phyloP scores from a whole-genome alignment of 2,113 vertebrate genomes.

The Stegastes partitus region DNA sequence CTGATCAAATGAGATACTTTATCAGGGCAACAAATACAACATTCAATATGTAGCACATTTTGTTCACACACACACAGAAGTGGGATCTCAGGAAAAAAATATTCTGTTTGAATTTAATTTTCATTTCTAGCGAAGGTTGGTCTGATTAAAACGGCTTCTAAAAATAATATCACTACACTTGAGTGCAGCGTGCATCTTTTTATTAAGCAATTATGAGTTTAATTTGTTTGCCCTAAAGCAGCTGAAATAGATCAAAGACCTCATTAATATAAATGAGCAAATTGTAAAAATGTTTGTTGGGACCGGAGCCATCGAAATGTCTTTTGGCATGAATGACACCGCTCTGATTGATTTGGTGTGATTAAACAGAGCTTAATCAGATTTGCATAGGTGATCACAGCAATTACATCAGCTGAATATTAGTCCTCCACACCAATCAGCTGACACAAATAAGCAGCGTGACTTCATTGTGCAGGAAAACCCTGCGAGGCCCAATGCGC shows the following conservation, averaged over 20 bases:
- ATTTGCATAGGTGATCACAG: slow-evolving; percentile 28
- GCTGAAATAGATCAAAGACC: slow-evolving; percentile 51
- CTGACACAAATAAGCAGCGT: slow-evolving; percentile 7
- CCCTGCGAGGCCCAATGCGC: neutral
- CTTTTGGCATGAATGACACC: slow-evolving; percentile 26
- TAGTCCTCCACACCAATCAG: slow-evolving; percentile 18
- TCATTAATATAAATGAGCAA: slow-evolving; percentile 54
- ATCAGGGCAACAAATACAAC: neutral
- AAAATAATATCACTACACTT: slow-evolving; percentile 36
- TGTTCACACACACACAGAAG: neutral
- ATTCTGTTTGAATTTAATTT: slow-evolving; percentile 3
- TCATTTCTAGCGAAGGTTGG: slow-evolving; percentile 24
- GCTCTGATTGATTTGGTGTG: slow-evolving; percentile 42
- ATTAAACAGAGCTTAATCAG: slow-evolving; percentile 50
- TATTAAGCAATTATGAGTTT: slow-evolving; percentile 42
- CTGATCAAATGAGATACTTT: neutral
- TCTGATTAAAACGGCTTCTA: slow-evolving; percentile 41
- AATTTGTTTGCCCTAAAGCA: slow-evolving; percentile 53
- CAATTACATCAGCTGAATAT: slow-evolving; percentile 20
- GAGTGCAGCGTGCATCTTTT: slow-evolving; percentile 37
- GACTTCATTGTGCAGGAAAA: slow-evolving; percentile 6
- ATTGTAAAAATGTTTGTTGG: slow-evolving; percentile 39
- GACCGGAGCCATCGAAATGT: slow-evolving; percentile 1
- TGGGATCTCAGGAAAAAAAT: slow-evolving; percentile 6
- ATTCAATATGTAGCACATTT: neutral